Base-by-base conservation (phyloP, 2,113 vertebrate species). In the Heterotis niloticus region DNA sequence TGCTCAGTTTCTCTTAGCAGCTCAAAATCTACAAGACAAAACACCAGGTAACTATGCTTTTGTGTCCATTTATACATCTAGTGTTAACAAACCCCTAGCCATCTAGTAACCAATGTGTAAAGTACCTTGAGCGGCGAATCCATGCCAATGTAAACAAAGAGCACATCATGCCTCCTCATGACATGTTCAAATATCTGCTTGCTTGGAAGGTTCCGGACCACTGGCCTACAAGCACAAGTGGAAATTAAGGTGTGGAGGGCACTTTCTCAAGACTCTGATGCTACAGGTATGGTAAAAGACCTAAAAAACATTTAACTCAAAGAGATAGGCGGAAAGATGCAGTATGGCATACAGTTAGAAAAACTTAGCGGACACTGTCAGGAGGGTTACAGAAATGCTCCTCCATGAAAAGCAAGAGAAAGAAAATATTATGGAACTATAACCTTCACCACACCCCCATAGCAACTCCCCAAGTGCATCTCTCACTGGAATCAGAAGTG, bases 131-230 rank as follows among this genome's bases (percentile, higher is more conserved):
- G 92, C 64, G 94, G 94, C 78, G 97, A 99, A 84, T 98, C 97
- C 81, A 94, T 94, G 29, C 98, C 98, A 77, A 98, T 79, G 57
- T 99, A 99, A 66, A 99, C 89, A 79, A 98, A 99, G 64, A 99
- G 92, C 10, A 99, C 96, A 52, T 85, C 89, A 65, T 99, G 96
- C 18, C 97, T 93, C 80, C 95, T 97, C 79, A 91, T 89, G 79
- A 98, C 92, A 74, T 99, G 97, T 29, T 96, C 93, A 51, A 99
- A 99, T 95, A 99, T 96, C 84, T 96, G 95, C 84, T 92, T 94
- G 88, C 96, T 98, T 74, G 97, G 95, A 83, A 99, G 96, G 0
- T 94, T 90, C 20, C 98, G 93, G 71, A 99, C 95, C 0, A 97
- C 89, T 34, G 98, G 96, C 75, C 98, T 99, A 85, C 24, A 80